Percentiles rank a stretch among this genome's conserved stretches.
These are phyloP conservation scores for Trinorchestia longiramus DNA, from an alignment of 1,140 invertebrate species.

Conservation along the genomic window DNA sequence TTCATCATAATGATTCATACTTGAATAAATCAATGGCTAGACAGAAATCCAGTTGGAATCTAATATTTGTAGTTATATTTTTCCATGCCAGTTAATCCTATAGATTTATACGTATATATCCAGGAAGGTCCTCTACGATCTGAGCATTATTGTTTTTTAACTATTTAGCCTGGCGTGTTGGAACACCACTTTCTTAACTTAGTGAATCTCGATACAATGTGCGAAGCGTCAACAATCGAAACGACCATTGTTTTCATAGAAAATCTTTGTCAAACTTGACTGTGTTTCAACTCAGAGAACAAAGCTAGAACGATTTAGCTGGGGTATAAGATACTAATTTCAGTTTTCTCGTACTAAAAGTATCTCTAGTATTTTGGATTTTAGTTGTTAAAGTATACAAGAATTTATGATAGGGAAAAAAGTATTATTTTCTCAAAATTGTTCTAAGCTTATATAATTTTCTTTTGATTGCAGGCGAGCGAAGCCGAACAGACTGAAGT, in stretches of 20 bases:
- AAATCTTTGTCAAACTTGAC: background rate
- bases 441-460: conserved; percentile 14
- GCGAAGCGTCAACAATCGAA: background rate
- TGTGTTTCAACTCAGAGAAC: background rate
- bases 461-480: conserved; percentile 36
- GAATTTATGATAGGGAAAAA: background rate
- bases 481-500: conserved; percentile 23
- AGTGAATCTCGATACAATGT: too few species aligned
- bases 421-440: background rate
- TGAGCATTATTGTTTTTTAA: too few species aligned
- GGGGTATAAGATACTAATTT: background rate
- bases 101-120: too few species aligned
- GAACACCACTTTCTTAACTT: too few species aligned
- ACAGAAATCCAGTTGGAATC: too few species aligned
- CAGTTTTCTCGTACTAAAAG: background rate
- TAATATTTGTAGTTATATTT: too few species aligned
- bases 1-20: too few species aligned
- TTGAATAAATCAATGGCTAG: too few species aligned
- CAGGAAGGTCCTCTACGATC: too few species aligned
- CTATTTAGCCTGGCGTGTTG: too few species aligned
- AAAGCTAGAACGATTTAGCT: background rate
- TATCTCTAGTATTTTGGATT: background rate
- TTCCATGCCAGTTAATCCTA: too few species aligned
- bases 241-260: background rate
- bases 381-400: too few species aligned